These are phyloP conservation scores for Nesidiocoris tenuis DNA, from an alignment of 2,888 invertebrate species.

Conservation along the genomic window DNA sequence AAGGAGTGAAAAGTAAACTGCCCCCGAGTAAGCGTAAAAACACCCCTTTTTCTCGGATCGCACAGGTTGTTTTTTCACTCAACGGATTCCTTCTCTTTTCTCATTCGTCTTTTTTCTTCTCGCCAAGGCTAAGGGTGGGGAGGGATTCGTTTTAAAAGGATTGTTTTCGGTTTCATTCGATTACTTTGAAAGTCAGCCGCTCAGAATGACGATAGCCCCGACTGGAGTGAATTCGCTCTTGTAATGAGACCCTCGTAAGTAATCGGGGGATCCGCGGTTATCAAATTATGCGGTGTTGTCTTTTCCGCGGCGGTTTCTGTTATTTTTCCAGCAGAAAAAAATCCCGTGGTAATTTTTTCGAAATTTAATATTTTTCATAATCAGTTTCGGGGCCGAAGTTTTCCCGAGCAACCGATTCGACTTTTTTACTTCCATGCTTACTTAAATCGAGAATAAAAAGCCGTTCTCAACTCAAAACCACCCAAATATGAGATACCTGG, in stretches of 20 bases:
- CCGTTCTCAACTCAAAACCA: too few relatives aligned
- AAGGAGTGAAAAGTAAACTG: slow-evolving; percentile 26
- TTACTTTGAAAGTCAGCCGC: background rate
- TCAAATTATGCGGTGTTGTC: too few relatives aligned
- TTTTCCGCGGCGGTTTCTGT: too few relatives aligned
- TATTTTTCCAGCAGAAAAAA: too few relatives aligned
- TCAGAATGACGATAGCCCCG: background rate
- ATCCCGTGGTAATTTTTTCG: too few relatives aligned
- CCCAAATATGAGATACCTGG: too few relatives aligned
- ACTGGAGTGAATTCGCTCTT: background rate
- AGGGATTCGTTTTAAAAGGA: slow-evolving; percentile 7
- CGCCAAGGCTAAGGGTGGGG: background rate
- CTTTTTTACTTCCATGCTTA: too few relatives aligned
- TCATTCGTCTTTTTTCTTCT: background rate
- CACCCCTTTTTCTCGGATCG: slow-evolving; percentile 5
- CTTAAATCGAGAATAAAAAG: too few relatives aligned
- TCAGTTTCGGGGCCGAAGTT: too few relatives aligned
- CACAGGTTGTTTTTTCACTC: slow-evolving; percentile 32
- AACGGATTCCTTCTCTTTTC: slow-evolving; percentile 12
- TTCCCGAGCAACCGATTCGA: too few relatives aligned
- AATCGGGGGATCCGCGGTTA: too few relatives aligned
- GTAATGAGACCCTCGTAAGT: background rate
- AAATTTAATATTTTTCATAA: too few relatives aligned
- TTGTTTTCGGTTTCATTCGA: slow-evolving; percentile 12
- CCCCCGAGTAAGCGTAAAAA: slow-evolving; percentile 12